Evolutionary conservation across 2,797 vertebrate genomes (phyloP).

Genomic region (Anguilla obscura): DNA sequence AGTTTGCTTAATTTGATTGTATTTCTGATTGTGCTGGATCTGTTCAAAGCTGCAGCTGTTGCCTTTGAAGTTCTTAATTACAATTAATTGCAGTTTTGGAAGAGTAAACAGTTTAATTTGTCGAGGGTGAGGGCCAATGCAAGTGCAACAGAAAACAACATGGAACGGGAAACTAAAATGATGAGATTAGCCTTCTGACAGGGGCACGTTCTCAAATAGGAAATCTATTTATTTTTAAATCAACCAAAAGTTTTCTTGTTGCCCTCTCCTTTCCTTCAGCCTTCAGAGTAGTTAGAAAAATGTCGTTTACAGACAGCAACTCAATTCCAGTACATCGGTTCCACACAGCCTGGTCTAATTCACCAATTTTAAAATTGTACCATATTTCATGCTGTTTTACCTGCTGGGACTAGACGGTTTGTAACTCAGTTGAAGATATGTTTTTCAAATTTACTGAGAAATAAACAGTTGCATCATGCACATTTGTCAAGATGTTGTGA

Average conservation of each 20-base stretch:
- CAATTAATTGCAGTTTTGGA: slow-evolving; percentile 8
- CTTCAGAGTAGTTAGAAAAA: not conserved
- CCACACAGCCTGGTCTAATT: slow-evolving; percentile 24
- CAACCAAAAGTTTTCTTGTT: not conserved
- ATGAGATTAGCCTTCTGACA: slow-evolving; percentile 4
- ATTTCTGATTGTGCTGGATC: not conserved
- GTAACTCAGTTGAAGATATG: not conserved
- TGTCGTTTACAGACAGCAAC: slow-evolving; percentile 16
- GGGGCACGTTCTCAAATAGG: not conserved
- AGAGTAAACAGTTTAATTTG: slow-evolving; percentile 19
- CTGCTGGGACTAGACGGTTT: not conserved
- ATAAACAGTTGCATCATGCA: slow-evolving; percentile 10
- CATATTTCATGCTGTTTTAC: not conserved
- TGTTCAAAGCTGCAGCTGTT: not conserved
- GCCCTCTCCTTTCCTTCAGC: not conserved
- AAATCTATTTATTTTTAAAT: slow-evolving; percentile 11
- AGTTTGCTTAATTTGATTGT: not conserved
- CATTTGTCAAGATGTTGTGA: not conserved
- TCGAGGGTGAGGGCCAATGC: not conserved
- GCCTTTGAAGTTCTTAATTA: slow-evolving; percentile 15
- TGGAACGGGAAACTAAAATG: not conserved
- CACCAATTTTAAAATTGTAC: slow-evolving; percentile 1
- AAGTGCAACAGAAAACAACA: slow-evolving; percentile 1
- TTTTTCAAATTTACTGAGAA: not conserved
- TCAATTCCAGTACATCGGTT: slow-evolving; percentile 27